A percentile compares a stretch with the other conserved stretches of the same genome.
phyloP scores from a whole-genome alignment of 2,888 invertebrate species.

The Pseudeuparius sepicola region DNA sequence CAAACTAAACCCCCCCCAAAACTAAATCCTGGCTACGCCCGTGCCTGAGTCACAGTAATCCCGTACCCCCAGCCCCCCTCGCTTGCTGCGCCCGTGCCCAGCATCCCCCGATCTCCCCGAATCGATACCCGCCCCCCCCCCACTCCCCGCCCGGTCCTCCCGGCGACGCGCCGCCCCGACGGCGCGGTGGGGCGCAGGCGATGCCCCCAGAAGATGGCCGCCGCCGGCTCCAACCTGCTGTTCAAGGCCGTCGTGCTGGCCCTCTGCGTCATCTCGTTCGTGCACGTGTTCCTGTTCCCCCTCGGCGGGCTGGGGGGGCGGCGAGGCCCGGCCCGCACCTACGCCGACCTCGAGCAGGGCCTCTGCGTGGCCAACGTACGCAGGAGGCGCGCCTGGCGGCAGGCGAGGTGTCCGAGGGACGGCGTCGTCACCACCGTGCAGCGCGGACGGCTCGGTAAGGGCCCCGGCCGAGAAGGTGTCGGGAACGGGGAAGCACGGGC shows the following conservation, averaged over 20 bases:
- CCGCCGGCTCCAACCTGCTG: constrained; percentile 48
- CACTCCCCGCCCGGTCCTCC: too few species aligned
- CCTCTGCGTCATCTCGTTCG: constrained; percentile 47
- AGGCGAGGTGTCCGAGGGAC: constrained; percentile 37
- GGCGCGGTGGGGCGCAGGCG: too few species aligned
- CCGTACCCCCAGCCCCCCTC: too few species aligned
- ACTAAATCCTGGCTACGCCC: too few species aligned
- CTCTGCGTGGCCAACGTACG: constrained; percentile 43
- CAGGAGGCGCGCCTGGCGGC: constrained; percentile 35
- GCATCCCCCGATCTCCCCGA: too few species aligned
- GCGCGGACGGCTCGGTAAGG: constrained; percentile 35
- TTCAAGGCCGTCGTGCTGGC: constrained; percentile 49
- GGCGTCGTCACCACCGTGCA: constrained; percentile 42
- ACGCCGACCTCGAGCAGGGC: constrained; percentile 45
- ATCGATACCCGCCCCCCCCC: too few species aligned
- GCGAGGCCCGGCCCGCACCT: constrained; percentile 39
- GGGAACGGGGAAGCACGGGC: too few species aligned
- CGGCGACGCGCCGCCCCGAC: too few species aligned
- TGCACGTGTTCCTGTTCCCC: constrained; percentile 50
- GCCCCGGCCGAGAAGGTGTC: too few species aligned
- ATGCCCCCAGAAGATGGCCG: constrained; percentile 38
- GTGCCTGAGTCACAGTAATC: too few species aligned
- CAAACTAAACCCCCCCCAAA: too few species aligned
- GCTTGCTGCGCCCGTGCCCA: too few species aligned
- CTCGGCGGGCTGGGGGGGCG: constrained; percentile 40